These are phyloP conservation scores for Lasioglossum lativentre DNA, from an alignment of 2,888 invertebrate species.

Conservation along the genomic window DNA sequence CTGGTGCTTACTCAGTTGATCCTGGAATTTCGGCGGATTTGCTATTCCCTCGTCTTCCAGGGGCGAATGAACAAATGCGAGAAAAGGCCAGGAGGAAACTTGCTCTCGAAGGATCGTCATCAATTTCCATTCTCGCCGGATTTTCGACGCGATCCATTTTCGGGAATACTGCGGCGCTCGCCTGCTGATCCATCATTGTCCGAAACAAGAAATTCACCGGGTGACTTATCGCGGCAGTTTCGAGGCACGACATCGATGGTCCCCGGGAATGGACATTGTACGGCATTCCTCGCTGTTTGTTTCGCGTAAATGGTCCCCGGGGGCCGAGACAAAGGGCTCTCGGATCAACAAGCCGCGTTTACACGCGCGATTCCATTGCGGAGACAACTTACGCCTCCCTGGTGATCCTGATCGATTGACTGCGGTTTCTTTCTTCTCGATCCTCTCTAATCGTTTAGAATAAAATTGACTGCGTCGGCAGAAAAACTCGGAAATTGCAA, in stretches of 20 bases:
- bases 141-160: slow-evolving; percentile 16
- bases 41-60: neutral
- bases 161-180: neutral
- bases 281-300: slow-evolving; percentile 38
- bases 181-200: slow-evolving; percentile 38
- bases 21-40: neutral
- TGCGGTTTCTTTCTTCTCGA: slow-evolving; percentile 1
- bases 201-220: slow-evolving; percentile 40
- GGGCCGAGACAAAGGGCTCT: slow-evolving; percentile 50
- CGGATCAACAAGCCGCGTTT: slow-evolving; percentile 47
- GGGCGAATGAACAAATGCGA: neutral
- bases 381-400: slow-evolving; percentile 4
- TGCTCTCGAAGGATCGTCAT: slow-evolving; percentile 13
- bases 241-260: slow-evolving; percentile 38
- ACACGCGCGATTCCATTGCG: slow-evolving; percentile 29
- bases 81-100: neutral
- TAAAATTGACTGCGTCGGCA: neutral
- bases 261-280: slow-evolving; percentile 52
- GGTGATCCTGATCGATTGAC: neutral
- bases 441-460: too few species aligned
- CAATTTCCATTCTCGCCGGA: slow-evolving; percentile 27
- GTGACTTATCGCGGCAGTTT: slow-evolving; percentile 51
- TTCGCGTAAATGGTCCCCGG: slow-evolving; percentile 51
- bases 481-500: neutral
- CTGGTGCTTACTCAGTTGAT: neutral